Base-by-base conservation (phyloP, 2,888 invertebrate genomes). In the Spodoptera exigua region DNA sequence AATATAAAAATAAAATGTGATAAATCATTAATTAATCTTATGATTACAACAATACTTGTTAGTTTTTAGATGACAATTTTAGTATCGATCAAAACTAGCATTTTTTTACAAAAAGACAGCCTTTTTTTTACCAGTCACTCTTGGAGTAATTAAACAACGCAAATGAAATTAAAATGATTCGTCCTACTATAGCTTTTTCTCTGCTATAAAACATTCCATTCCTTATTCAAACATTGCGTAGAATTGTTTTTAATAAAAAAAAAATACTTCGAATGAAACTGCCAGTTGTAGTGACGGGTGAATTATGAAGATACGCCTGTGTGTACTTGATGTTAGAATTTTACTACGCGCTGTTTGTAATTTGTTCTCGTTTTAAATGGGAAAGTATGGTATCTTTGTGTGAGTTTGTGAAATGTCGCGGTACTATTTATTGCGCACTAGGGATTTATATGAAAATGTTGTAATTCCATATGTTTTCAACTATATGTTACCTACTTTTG, bases 191-290 rank as follows among this genome's bases (percentile, higher is more conserved):
- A n/a, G n/a, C n/a, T n/a, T n/a, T 3, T 2, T 3, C 18, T 18
- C 18, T 18, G 3, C 18, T 39, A 37, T 37, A 16, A 21, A 16
- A 36, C n/a, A 44, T 47, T 10, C 16, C 18, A 13, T 41, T 46
- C 9, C 34, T 21, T n/a, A n/a, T 34, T 45, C 14, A 9, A 54
- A 68, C 18, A 49, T 37, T 21, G 39, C 52, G 48, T 35, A 54
- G 62, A 53, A n/a, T n/a, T 40, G 39, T 53, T 37, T 53, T 44
- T 27, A 27, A 1, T 27, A 27, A 5, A 27, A 32, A 62, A 70
- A 66, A 59, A 46, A 37, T 16, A n/a, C 53, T 61, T 61, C 53
- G 57, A 72, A 71, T 64, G 48, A 17, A 61, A 21, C 61, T 53
- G 56, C 63, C 56, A 51, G 52, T 58, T 11, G 16, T 44, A 44